Evolutionary conservation across 2,797 vertebrate species (phyloP).

Genomic region (Smutsia gigantea): DNA sequence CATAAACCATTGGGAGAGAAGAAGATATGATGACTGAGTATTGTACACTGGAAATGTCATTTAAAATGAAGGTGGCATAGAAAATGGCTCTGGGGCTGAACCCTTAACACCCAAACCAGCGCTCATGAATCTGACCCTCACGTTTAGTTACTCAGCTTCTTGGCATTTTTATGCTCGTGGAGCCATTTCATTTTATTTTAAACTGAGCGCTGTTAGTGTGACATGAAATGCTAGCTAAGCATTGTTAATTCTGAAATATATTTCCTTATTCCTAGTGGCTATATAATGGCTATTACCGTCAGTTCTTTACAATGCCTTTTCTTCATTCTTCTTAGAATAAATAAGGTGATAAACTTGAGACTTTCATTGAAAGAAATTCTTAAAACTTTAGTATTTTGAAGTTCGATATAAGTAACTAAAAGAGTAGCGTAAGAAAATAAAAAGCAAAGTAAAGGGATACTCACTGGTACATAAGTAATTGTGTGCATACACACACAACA

Average conservation of each 20-base stretch:
- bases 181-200: conserved; percentile 50
- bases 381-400: background rate
- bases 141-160: background rate
- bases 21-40: background rate
- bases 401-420: background rate
- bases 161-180: conserved; percentile 25
- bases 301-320: background rate
- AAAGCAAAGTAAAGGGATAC: background rate
- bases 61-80: background rate
- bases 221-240: background rate
- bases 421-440: background rate
- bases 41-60: background rate
- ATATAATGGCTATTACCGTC: background rate
- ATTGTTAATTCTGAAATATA: background rate
- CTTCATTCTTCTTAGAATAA: conserved; percentile 19
- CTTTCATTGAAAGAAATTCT: background rate
- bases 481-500: rapidly evolving
- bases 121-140: background rate
- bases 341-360: background rate
- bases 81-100: background rate
- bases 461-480: background rate
- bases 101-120: background rate
- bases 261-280: background rate
- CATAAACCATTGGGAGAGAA: background rate
- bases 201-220: background rate